These are phyloP conservation scores for Cynopterus brachyotis DNA, from an alignment of 2,113 vertebrate genomes.

Conservation along the genomic window DNA sequence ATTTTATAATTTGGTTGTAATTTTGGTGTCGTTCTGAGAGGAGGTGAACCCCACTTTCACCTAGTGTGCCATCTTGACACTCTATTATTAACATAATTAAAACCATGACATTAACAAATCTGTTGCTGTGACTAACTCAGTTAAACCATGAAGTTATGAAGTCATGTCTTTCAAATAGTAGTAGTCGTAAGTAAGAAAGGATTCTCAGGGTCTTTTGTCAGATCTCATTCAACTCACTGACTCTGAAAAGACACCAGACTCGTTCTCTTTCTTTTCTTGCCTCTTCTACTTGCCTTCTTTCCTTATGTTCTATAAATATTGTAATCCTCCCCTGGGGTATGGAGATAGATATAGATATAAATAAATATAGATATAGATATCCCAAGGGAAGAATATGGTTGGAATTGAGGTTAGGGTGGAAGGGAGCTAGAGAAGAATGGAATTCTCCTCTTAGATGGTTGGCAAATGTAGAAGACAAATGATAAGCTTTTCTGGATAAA, in stretches of 20 bases:
- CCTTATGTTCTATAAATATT: background rate
- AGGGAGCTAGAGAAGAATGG: background rate
- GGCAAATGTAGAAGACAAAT: conserved; percentile 7
- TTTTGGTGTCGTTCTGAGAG: too few species aligned
- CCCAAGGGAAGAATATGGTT: background rate
- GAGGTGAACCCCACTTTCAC: too few species aligned
- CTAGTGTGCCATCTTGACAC: too few species aligned
- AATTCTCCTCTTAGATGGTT: conserved; percentile 21
- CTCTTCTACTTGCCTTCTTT: background rate
- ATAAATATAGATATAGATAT: background rate
- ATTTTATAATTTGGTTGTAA: too few species aligned
- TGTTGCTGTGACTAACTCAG: background rate
- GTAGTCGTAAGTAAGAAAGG: background rate
- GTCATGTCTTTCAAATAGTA: background rate
- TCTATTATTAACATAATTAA: background rate
- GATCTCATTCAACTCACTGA: background rate
- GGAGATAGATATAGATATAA: background rate
- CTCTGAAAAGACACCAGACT: background rate
- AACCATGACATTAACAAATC: background rate
- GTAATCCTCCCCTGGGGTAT: background rate
- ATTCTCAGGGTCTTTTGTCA: background rate
- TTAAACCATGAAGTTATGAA: background rate
- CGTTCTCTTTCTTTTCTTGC: background rate
- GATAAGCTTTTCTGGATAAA: conserved; percentile 16
- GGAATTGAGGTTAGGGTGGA: background rate